These are phyloP conservation scores for Dendronephthya gigantea DNA, from an alignment of 64 coral and sea anemone species.

Conservation along the genomic window DNA sequence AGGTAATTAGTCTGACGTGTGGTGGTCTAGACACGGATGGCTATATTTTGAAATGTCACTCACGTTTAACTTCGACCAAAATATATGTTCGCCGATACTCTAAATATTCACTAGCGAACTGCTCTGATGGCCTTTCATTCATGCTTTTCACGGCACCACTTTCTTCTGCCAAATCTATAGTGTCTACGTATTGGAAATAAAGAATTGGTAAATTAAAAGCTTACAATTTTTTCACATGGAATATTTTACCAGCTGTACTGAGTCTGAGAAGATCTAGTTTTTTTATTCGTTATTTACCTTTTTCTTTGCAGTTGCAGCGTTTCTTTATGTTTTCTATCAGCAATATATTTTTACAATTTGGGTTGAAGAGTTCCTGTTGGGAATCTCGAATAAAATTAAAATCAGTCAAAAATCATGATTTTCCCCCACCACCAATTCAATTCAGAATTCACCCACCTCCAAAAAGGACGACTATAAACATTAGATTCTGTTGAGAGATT, in stretches of 20 bases:
- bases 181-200: background rate
- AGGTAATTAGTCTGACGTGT: background rate
- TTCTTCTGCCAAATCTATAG: conserved; percentile 5
- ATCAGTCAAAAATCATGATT: background rate
- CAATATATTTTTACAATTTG: background rate
- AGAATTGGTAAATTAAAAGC: background rate
- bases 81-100: background rate
- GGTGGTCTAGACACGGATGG: too few species aligned
- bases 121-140: conserved; percentile 5
- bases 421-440: background rate
- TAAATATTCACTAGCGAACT: conserved; percentile 7
- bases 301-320: conserved; percentile 6
- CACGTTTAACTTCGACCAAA: background rate
- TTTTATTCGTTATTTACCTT: background rate
- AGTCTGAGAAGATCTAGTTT: too few species aligned
- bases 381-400: background rate
- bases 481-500: background rate
- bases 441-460: background rate
- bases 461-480: conserved; percentile 10
- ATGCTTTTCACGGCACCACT: background rate
- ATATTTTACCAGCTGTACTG: too few species aligned
- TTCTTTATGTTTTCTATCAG: conserved; percentile 10
- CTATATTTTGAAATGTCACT: too few species aligned
- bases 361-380: background rate
- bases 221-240: too few species aligned